Conservation (phyloP, 2,888 invertebrate genomes). For the Hedya salicella region DNA sequence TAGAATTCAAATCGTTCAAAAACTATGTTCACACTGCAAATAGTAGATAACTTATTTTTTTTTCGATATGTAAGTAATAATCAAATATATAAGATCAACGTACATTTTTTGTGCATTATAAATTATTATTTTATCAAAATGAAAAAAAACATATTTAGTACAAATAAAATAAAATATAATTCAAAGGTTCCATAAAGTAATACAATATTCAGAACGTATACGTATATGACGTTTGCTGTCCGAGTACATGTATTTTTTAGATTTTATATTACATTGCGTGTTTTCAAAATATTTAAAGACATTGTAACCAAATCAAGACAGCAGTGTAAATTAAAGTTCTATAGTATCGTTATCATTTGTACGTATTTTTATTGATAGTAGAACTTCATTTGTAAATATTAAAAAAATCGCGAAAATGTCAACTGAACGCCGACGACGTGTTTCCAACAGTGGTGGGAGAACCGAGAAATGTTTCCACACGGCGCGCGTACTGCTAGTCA, state of each 20-base stretch:
- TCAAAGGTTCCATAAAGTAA: neutral
- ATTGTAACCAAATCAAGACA: neutral
- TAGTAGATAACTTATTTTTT: too few relatives aligned
- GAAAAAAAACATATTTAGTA: neutral
- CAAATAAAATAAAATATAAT: neutral
- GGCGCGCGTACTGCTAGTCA: conserved; percentile 61
- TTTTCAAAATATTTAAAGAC: neutral
- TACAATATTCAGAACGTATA: conserved; percentile 5
- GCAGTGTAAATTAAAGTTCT: conserved; percentile 7
- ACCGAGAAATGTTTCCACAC: conserved; percentile 68
- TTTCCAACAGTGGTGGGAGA: conserved; percentile 76
- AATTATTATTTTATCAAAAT: too few relatives aligned
- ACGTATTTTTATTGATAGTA: conserved; percentile 5
- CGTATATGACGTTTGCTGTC: conserved; percentile 5
- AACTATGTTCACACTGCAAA: neutral
- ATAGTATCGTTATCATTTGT: neutral
- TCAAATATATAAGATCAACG: too few relatives aligned
- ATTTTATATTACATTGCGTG: neutral
- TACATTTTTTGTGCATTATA: too few relatives aligned
- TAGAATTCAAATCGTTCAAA: neutral
- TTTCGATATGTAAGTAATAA: too few relatives aligned
- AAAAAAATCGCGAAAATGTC: conserved; percentile 52
- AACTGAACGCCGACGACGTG: conserved; percentile 72
- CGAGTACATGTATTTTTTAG: neutral
- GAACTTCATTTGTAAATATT: conserved; percentile 43